Percentiles rank a stretch among this genome's conserved stretches.
phyloP scores from a whole-genome alignment of 2,888 invertebrate genomes.

The Pandemis corylana region DNA sequence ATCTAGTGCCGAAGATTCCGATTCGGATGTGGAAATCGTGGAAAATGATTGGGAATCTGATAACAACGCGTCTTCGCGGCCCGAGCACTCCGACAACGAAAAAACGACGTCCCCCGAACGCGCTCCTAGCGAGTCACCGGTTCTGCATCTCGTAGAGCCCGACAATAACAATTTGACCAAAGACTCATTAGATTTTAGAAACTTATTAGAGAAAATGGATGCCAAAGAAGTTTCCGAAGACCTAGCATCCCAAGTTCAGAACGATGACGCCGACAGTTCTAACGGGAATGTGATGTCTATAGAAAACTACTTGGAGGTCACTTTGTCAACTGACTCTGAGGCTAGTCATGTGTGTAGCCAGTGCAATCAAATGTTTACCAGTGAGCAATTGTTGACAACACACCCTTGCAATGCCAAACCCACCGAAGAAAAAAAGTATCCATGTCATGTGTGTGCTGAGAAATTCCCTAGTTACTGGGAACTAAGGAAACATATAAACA shows the following conservation, averaged over 20 bases:
- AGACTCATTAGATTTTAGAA: slow-evolving; percentile 72
- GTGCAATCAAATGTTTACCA: slow-evolving; percentile 81
- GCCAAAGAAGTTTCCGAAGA: slow-evolving; percentile 75
- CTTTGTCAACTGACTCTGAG: slow-evolving; percentile 81
- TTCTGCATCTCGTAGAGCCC: slow-evolving; percentile 78
- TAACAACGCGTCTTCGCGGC: slow-evolving; percentile 77
- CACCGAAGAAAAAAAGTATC: slow-evolving; percentile 80
- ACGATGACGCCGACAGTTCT: slow-evolving; percentile 78
- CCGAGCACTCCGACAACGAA: slow-evolving; percentile 80
- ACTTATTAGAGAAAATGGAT: slow-evolving; percentile 74
- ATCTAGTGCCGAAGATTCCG: slow-evolving; percentile 80
- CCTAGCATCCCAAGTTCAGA: slow-evolving; percentile 65
- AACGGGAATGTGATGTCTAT: slow-evolving; percentile 82
- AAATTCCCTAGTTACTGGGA: slow-evolving; percentile 83
- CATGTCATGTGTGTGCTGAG: slow-evolving; percentile 81
- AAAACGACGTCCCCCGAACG: slow-evolving; percentile 76
- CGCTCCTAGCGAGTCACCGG: slow-evolving; percentile 77
- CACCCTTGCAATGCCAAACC: slow-evolving; percentile 79
- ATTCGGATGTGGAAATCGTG: slow-evolving; percentile 83
- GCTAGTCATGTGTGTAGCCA: slow-evolving; percentile 81
- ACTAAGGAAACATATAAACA: slow-evolving; percentile 80
- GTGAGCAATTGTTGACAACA: slow-evolving; percentile 72
- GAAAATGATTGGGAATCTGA: slow-evolving; percentile 83
- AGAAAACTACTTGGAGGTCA: slow-evolving; percentile 83
- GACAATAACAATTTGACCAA: slow-evolving; percentile 79